A percentile compares a stretch with the other conserved stretches of the same genome.
phyloP scores from a whole-genome alignment of 1,140 invertebrate genomes.

The Zaprionus africanus region DNA sequence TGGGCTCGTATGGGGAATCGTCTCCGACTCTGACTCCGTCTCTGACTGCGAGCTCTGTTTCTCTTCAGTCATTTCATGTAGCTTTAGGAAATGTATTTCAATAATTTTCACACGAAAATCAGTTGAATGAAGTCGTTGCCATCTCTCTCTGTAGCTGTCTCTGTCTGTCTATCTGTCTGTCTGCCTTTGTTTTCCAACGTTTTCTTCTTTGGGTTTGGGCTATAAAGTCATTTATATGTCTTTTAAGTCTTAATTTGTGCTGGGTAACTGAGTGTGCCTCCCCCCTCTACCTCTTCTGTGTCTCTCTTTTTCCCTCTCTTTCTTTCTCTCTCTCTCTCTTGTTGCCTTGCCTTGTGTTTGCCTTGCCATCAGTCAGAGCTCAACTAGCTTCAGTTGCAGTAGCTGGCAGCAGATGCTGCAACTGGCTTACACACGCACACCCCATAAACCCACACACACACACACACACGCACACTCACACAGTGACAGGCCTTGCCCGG shows the following conservation, averaged over 20 bases:
- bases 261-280: background rate
- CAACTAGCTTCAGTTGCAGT: slow-evolving; percentile 66
- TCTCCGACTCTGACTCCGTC: background rate
- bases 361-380: slow-evolving; percentile 56
- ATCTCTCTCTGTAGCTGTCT: background rate
- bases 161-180: slow-evolving; percentile 20
- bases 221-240: slow-evolving; percentile 48
- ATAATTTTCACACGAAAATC: slow-evolving; percentile 81
- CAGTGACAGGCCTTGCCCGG: slow-evolving; percentile 8
- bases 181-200: slow-evolving; percentile 15
- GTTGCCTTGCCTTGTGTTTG: slow-evolving; percentile 35
- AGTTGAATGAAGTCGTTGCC: slow-evolving; percentile 68
- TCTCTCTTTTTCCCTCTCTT: background rate
- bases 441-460: slow-evolving; percentile 4
- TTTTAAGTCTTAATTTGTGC: slow-evolving; percentile 53
- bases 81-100: slow-evolving; percentile 79
- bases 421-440: slow-evolving; percentile 60
- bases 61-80: slow-evolving; percentile 41
- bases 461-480: slow-evolving; percentile 20
- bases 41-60: background rate
- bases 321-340: slow-evolving; percentile 18
- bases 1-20: slow-evolving; percentile 12
- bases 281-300: background rate
- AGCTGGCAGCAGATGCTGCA: slow-evolving; percentile 69
- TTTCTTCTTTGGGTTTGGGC: slow-evolving; percentile 4